Evolutionary conservation across 2,797 vertebrate species (phyloP).

Genomic region (Pangasius larnaudii): DNA sequence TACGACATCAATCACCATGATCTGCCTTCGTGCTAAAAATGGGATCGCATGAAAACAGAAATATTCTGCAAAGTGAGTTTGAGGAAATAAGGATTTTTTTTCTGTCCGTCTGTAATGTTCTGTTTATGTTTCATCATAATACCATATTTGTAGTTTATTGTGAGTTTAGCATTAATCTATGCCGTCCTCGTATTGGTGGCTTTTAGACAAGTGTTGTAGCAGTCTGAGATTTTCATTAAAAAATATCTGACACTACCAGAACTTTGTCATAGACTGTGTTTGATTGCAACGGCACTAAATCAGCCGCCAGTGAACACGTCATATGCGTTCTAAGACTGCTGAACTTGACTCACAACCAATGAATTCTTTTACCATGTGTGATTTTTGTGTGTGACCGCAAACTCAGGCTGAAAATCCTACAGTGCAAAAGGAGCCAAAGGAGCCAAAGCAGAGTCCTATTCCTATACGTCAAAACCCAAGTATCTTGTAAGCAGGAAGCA

Average conservation of each 20-base stretch:
- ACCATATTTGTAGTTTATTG: neutral
- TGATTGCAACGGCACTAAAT: neutral
- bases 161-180: neutral
- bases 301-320: neutral
- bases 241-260: neutral
- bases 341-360: neutral
- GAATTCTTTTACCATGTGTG: neutral
- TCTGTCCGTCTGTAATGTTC: neutral
- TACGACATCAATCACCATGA: neutral
- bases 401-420: neutral
- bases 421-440: neutral
- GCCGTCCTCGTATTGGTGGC: neutral
- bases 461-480: constrained; percentile 8
- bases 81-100: neutral
- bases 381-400: neutral
- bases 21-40: neutral
- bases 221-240: neutral
- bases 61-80: neutral
- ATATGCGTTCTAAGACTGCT: neutral
- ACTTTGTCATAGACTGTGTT: neutral
- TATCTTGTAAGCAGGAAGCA: constrained; percentile 35
- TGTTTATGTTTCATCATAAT: neutral
- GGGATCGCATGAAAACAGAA: neutral
- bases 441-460: constrained; percentile 10
- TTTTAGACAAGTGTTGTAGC: too few relatives aligned